These are phyloP conservation scores for Coccyzus lansbergi DNA, from an alignment of 2,797 vertebrate genomes.

Conservation along the genomic window DNA sequence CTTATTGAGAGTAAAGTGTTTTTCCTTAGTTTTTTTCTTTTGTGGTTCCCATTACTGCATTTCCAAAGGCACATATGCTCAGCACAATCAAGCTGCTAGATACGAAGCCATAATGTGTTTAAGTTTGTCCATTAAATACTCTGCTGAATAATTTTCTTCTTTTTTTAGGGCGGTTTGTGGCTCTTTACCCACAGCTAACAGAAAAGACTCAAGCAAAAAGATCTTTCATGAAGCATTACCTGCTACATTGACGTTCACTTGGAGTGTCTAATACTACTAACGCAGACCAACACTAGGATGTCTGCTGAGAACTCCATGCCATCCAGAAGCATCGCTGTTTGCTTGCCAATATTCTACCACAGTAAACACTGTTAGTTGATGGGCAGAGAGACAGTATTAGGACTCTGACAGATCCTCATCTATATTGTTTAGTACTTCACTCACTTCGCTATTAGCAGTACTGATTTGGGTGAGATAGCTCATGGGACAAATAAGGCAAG, in stretches of 20 bases:
- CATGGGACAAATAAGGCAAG: neutral
- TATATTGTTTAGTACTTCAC: neutral
- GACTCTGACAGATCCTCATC: neutral
- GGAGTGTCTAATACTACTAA: neutral
- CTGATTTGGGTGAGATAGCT: neutral
- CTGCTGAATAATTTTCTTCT: neutral
- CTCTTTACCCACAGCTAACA: neutral
- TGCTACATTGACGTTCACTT: neutral
- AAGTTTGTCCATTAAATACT: neutral
- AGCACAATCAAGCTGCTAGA: neutral
- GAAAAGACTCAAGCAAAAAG: neutral
- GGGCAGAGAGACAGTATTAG: neutral
- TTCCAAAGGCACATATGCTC: neutral
- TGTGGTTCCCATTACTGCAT: neutral
- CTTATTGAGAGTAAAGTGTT: neutral
- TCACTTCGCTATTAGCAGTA: neutral
- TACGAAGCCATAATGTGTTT: neutral
- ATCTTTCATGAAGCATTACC: neutral
- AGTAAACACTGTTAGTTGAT: neutral
- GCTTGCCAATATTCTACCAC: neutral
- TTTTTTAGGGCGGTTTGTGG: neutral
- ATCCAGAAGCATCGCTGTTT: neutral
- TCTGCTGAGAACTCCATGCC: neutral
- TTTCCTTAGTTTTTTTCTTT: neutral
- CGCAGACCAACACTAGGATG: neutral